Base-by-base conservation (phyloP, 2,888 invertebrate species). In the Cerceris rybyensis region DNA sequence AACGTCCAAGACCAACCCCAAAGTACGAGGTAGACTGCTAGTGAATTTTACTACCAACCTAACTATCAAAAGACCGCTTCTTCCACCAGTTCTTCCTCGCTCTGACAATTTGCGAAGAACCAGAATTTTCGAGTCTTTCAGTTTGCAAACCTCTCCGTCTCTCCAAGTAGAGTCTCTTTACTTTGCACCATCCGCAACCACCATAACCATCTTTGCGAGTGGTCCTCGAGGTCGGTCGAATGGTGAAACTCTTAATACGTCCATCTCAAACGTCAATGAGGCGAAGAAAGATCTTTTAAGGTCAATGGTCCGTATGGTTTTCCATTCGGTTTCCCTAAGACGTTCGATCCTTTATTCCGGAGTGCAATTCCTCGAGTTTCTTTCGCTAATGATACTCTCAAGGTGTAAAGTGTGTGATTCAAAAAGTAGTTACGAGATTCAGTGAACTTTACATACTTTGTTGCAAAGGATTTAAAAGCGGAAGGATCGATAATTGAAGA, bases 51-150 rank as follows among this genome's bases (percentile, higher is more conserved):
- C 78, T 76, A 65, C 67, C 50, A 63, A 67, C 63, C 80, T 74
- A 9, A 14, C 28, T 58, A 16, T 64, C 57, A 8, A 13, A 28
- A 54, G 54, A 28, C 50, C 41, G 52, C 39, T 65, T 54, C 17
- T 50, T 49, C 28, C 39, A 14, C 39, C 64, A 7, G n/a, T 49
- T 13, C 9, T 17, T 46, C 49, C 52, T 63, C 64, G 14, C 17
- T 39, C 66, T 54, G 63, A 58, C 73, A 70, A 70, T 60, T 52
- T 60, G 50, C 42, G 67, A 76, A 78, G 64, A 77, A 81, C 81
- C 79, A 69, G 85, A 89, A 89, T 89, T 88, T 89, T 86, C 79
- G 87, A 89, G 84, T 85, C 87, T 87, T 87, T 87, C 80, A 80
- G 83, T 82, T 84, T 85, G 84, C 86, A 86, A 88, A 89, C 80